Evolutionary conservation across 92 coral and sea anemone genomes (phyloP), one percentile per base, ranked within the genome.

Genomic region (Plumapathes pennacea): DNA sequence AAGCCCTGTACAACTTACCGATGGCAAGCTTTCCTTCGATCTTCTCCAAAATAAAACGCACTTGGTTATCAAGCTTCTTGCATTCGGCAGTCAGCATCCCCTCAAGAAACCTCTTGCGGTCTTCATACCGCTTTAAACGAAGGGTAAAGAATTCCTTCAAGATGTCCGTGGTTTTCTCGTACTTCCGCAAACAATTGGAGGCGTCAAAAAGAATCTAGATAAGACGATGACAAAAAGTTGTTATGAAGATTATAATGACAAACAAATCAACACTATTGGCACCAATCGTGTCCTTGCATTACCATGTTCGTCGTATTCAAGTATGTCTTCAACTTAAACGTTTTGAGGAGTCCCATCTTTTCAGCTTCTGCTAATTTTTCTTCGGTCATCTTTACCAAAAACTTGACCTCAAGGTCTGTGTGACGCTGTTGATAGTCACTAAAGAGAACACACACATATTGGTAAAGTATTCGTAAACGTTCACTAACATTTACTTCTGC

Each of bases 381-480:
- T 40, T 92, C 98, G 7, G 89, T 37, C 96, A 92, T 84, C 21
- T 70, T 67, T 10, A 92, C 61, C 2, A 55, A 33, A 55, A 92
- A 92, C 51, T 72, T 79, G 31, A 92, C 98, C 14, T 83, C 57
- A 1, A 81, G 77, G 57, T 92, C 98, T 10, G 98, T 88, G 67
- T 92, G 85, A 74, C 88, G 77, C 60, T 92, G 96, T 54, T 80
- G 88, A 85, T 92, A 92, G 62, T 92, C 89, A 55, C 98, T 92
- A 54, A 24, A 71, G 60, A 2, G 7, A 2, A 23, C 22, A 39
- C n/a, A n/a, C n/a, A n/a, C n/a, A n/a, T n/a, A n/a, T n/a, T n/a
- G n/a, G n/a, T n/a, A n/a, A n/a, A n/a, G n/a, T n/a, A n/a, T n/a
- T n/a, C n/a, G n/a, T n/a, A n/a, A n/a, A n/a, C n/a, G n/a, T n/a